Percentiles rank a stretch among this genome's conserved stretches.
phyloP scores from a whole-genome alignment of 2,888 invertebrate genomes.

The Lycia hirtaria region DNA sequence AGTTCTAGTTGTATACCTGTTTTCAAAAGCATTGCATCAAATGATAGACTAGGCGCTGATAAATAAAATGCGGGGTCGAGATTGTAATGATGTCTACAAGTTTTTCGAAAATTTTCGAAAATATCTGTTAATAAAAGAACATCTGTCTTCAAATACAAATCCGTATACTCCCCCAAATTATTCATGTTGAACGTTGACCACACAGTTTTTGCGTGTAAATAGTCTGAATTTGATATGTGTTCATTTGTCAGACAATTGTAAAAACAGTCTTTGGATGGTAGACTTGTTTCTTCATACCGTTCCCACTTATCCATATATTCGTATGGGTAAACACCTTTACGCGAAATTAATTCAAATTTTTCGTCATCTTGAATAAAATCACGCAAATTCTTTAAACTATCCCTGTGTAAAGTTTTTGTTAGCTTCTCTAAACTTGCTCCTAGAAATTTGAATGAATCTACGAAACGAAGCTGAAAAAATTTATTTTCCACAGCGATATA shows the following conservation, averaged over 20 bases:
- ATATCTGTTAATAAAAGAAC: conserved; percentile 8
- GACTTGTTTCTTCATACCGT: neutral
- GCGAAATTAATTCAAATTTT: neutral
- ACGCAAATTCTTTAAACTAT: too few species aligned
- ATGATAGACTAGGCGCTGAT: conserved; percentile 24
- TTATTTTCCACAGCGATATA: conserved; percentile 1
- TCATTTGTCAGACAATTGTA: neutral
- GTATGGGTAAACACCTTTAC: neutral
- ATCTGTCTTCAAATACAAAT: too few species aligned
- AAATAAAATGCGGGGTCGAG: conserved; percentile 26
- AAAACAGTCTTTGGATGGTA: conserved; percentile 2
- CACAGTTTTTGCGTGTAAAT: conserved; percentile 9
- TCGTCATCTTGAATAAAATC: neutral
- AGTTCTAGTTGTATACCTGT: conserved; percentile 31
- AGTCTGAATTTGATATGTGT: conserved; percentile 3
- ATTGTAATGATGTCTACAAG: conserved; percentile 20
- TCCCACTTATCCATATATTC: neutral
- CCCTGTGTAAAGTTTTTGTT: too few species aligned
- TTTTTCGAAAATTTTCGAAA: conserved; percentile 16
- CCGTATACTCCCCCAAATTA: conserved; percentile 12
- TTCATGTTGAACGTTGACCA: conserved; percentile 11
- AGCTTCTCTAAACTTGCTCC: too few species aligned
- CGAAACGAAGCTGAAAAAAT: neutral
- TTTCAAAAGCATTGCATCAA: conserved; percentile 28
- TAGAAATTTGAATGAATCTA: too few species aligned